A percentile compares a stretch with the other conserved stretches of the same genome.
These are phyloP conservation scores for Atethmia centrago DNA, from an alignment of 2,888 invertebrate genomes.

Conservation along the genomic window DNA sequence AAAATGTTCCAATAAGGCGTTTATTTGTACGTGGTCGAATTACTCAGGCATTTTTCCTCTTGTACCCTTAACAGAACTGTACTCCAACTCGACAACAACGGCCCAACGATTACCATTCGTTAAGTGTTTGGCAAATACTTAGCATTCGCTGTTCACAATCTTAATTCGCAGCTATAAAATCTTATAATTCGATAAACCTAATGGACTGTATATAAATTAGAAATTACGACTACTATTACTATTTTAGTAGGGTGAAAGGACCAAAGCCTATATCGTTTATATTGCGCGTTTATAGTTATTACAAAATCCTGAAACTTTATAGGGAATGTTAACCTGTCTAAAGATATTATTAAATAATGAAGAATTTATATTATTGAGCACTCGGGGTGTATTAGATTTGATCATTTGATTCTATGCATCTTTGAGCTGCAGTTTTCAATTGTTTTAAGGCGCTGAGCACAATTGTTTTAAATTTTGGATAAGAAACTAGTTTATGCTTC, in stretches of 20 bases:
- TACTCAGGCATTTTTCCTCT: slow-evolving; percentile 47
- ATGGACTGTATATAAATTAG: slow-evolving; percentile 66
- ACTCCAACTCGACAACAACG: slow-evolving; percentile 37
- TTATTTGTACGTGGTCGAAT: slow-evolving; percentile 59
- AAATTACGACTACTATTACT: slow-evolving; percentile 62
- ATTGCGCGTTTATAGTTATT: slow-evolving; percentile 47
- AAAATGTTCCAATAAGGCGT: slow-evolving; percentile 61
- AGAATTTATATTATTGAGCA: slow-evolving; percentile 16
- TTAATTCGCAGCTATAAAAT: slow-evolving; percentile 56
- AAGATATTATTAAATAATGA: slow-evolving; percentile 26
- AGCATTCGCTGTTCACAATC: slow-evolving; percentile 48
- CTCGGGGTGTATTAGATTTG: slow-evolving; percentile 1
- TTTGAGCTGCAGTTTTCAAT: background rate
- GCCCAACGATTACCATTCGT: slow-evolving; percentile 62
- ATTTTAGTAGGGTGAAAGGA: slow-evolving; percentile 62
- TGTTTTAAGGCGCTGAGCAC: background rate
- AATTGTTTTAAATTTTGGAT: background rate
- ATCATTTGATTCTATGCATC: background rate
- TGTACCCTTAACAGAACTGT: slow-evolving; percentile 34
- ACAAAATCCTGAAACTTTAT: slow-evolving; percentile 46
- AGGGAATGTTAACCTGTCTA: slow-evolving; percentile 22
- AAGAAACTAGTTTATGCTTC: background rate
- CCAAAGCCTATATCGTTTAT: slow-evolving; percentile 44
- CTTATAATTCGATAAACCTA: slow-evolving; percentile 65
- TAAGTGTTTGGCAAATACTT: slow-evolving; percentile 59